phyloP scores from a whole-genome alignment of 2,113 vertebrate genomes.

The Pseudopodoces humilis region DNA sequence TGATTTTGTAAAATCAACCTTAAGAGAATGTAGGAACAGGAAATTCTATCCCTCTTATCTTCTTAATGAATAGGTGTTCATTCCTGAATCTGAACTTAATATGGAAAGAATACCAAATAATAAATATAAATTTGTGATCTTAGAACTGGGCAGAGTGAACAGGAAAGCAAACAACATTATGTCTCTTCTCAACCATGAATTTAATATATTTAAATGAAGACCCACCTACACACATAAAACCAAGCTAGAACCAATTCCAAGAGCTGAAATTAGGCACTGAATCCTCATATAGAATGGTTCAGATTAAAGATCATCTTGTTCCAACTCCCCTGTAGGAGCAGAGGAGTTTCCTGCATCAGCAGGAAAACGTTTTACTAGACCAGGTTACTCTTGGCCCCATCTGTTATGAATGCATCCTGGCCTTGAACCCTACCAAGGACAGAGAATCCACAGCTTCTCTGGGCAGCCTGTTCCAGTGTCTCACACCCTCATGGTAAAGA shows the following conservation, averaged over 20 bases:
- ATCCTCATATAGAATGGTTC: background rate
- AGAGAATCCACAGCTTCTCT: background rate
- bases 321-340: too few relatives aligned
- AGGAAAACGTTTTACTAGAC: background rate
- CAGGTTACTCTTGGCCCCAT: background rate
- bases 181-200: background rate
- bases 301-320: background rate
- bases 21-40: background rate
- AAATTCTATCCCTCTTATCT: background rate
- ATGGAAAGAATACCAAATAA: background rate
- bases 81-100: background rate
- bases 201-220: background rate
- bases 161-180: fast-evolving
- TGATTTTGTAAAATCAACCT: background rate
- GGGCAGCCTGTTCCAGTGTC: background rate
- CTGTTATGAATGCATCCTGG: too few relatives aligned
- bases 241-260: background rate
- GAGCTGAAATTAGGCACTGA: background rate
- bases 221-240: background rate
- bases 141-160: background rate
- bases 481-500: background rate
- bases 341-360: too few relatives aligned
- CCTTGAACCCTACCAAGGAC: background rate
- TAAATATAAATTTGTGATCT: background rate
- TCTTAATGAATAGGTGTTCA: background rate